Conservation (phyloP, 1,140 invertebrate genomes). For the Calliopsis andreniformis region DNA sequence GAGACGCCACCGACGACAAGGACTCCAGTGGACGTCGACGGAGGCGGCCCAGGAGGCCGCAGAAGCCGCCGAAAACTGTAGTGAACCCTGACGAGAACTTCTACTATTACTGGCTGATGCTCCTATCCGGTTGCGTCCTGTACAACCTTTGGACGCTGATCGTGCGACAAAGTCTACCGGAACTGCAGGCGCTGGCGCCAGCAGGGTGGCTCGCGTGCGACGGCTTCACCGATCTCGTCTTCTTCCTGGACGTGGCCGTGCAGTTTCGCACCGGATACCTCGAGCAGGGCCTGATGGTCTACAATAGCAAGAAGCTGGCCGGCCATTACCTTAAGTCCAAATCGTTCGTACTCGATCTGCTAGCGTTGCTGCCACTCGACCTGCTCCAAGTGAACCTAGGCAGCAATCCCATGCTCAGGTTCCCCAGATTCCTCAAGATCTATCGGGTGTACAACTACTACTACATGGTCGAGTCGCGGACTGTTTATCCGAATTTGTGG, state of each 20-base stretch:
- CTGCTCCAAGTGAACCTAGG: constrained; percentile 91
- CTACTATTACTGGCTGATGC: constrained; percentile 96
- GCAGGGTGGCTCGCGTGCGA: constrained; percentile 91
- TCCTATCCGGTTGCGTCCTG: constrained; percentile 93
- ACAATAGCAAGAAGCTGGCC: constrained; percentile 93
- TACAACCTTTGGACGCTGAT: constrained; percentile 98
- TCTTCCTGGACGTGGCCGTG: constrained; percentile 92
- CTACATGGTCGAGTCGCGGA: constrained; percentile 97
- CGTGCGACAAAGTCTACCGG: constrained; percentile 95
- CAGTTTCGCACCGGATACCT: constrained; percentile 97
- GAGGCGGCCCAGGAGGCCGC: constrained; percentile 85
- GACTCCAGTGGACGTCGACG: constrained; percentile 81
- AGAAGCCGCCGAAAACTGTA: constrained; percentile 89
- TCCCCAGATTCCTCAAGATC: constrained; percentile 92
- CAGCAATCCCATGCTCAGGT: constrained; percentile 90
- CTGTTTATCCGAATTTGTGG: constrained; percentile 97
- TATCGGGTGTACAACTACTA: constrained; percentile 96
- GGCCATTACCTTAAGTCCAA: constrained; percentile 93
- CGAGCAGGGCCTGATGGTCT: constrained; percentile 96
- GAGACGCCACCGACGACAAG: constrained; percentile 84
- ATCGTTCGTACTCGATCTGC: constrained; percentile 92
- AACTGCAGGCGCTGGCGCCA: constrained; percentile 87
- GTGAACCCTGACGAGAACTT: constrained; percentile 97
- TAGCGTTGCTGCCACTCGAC: constrained; percentile 92
- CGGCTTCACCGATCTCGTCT: constrained; percentile 92